Evolutionary conservation across 92 coral and sea anemone species (phyloP).

Genomic region (Umimayanthus chanpuru): DNA sequence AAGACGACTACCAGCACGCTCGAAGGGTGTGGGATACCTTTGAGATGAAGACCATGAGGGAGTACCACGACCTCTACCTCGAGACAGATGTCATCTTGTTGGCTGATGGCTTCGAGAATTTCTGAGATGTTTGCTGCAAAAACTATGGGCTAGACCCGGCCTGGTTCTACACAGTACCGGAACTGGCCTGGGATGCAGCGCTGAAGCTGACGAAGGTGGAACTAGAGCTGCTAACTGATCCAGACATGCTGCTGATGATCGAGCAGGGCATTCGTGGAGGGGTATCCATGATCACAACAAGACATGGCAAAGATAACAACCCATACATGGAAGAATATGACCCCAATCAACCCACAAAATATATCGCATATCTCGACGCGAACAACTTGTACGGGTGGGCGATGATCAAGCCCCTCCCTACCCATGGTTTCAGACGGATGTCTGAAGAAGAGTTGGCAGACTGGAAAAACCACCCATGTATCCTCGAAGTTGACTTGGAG

Average conservation of each 20-base stretch:
- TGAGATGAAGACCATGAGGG: conserved; percentile 49
- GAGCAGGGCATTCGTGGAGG: conserved; percentile 57
- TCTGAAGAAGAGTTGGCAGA: background rate
- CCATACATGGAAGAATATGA: conserved; percentile 47
- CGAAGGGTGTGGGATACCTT: conserved; percentile 53
- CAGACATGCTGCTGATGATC: conserved; percentile 47
- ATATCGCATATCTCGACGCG: no score
- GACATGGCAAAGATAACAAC: conserved; percentile 51
- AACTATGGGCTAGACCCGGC: conserved; percentile 54
- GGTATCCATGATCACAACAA: conserved; percentile 28
- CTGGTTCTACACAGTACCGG: conserved; percentile 55
- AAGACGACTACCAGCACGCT: conserved; percentile 51
- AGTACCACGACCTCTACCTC: conserved; percentile 56
- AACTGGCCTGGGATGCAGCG: conserved; percentile 59
- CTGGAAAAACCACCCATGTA: no score
- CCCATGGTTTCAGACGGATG: conserved; percentile 47
- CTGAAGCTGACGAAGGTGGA: conserved; percentile 32
- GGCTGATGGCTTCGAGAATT: conserved; percentile 60
- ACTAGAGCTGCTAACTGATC: conserved; percentile 49
- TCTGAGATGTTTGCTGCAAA: conserved; percentile 46
- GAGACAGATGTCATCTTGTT: conserved; percentile 18
- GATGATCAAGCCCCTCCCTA: conserved; percentile 31
- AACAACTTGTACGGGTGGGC: no score
- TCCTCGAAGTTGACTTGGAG: no score
- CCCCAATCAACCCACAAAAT: conserved; percentile 19